Evolutionary conservation across 2,113 vertebrate species (phyloP).

Genomic region (Daubentonia madagascariensis): DNA sequence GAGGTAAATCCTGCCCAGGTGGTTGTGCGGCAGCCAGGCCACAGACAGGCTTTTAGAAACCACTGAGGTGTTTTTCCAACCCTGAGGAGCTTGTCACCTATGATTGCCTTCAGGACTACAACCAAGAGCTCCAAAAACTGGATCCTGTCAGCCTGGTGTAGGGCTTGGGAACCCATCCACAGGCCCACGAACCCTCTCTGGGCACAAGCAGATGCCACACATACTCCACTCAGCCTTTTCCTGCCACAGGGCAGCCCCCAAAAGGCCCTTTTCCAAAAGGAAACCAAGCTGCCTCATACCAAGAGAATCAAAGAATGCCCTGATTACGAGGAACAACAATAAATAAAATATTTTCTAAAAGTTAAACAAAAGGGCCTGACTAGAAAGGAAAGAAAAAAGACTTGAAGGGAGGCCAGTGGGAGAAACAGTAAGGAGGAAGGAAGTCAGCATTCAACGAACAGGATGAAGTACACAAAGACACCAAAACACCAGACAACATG

Average conservation of each 20-base stretch:
- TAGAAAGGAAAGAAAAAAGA: conserved; percentile 50
- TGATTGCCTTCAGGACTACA: background rate
- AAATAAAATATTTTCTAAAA: conserved; percentile 26
- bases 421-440: conserved; percentile 52
- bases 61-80: conserved; percentile 11
- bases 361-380: conserved; percentile 58
- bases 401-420: conserved; percentile 37
- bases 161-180: background rate
- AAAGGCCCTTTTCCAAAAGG: background rate
- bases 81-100: background rate
- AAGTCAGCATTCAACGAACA: conserved; percentile 23
- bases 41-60: conserved; percentile 32
- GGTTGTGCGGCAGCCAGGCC: conserved; percentile 21
- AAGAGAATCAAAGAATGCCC: conserved; percentile 31
- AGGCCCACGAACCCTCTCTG: background rate
- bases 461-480: conserved; percentile 54
- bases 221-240: background rate
- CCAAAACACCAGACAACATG: background rate
- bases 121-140: background rate
- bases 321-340: conserved; percentile 20
- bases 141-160: no score
- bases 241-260: background rate
- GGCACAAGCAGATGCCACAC: background rate
- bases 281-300: conserved; percentile 4
- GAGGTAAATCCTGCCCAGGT: background rate